Evolutionary conservation across 2,888 invertebrate genomes (phyloP).

Genomic region (Cinara cedri): DNA sequence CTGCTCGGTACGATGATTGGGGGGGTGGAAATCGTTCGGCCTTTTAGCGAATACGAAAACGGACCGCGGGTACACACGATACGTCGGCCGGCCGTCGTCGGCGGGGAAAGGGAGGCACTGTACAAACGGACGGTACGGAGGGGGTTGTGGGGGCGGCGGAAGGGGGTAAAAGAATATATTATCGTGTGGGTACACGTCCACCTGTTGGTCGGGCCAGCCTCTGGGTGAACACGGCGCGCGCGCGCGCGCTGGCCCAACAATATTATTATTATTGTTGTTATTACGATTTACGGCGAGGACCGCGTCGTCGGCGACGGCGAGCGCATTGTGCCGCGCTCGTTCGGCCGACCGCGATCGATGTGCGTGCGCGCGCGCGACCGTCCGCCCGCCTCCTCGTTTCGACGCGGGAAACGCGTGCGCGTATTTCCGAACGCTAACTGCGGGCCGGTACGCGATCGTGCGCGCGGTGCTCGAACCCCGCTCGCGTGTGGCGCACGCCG

Average conservation of each 20-base stretch:
- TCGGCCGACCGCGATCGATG: neutral
- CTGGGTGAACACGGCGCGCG: constrained; percentile 28
- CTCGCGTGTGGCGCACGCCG: too few relatives aligned
- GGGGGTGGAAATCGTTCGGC: too few relatives aligned
- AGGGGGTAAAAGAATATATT: too few relatives aligned
- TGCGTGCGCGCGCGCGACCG: neutral
- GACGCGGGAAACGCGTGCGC: neutral
- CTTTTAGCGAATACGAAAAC: too few relatives aligned
- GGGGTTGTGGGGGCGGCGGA: too few relatives aligned
- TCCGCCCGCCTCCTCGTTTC: neutral
- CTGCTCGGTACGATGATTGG: too few relatives aligned
- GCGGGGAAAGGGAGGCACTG: too few relatives aligned
- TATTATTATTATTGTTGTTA: constrained; percentile 11
- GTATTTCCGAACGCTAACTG: neutral
- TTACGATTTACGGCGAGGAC: neutral
- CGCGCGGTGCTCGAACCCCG: too few relatives aligned
- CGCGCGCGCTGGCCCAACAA: neutral
- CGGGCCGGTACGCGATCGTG: neutral
- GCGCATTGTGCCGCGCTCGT: neutral
- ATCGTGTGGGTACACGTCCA: too few relatives aligned
- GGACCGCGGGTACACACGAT: too few relatives aligned
- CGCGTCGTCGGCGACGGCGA: neutral
- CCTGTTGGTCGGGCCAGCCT: constrained; percentile 38
- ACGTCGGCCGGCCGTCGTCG: too few relatives aligned
- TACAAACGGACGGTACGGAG: too few relatives aligned